phyloP scores from a whole-genome alignment of 2,113 vertebrate species.

The Pleuronectes platessa region DNA sequence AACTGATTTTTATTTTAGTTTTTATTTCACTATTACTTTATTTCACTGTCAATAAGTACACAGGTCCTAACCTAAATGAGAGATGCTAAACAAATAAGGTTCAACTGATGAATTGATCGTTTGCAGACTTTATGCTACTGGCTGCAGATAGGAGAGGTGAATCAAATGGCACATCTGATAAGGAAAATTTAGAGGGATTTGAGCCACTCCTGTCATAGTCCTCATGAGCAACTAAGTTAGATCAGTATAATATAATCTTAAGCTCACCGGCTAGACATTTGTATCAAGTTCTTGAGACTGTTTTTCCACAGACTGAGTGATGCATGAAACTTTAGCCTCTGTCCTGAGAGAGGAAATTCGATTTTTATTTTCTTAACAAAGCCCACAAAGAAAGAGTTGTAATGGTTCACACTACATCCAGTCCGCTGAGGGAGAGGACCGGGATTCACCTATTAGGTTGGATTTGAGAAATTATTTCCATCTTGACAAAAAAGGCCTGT shows the following conservation, averaged over 20 bases:
- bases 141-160: background rate
- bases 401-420: background rate
- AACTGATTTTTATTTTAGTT: no score
- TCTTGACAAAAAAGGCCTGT: conserved; percentile 9
- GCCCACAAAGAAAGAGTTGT: conserved; percentile 34
- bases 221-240: no score
- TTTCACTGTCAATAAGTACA: no score
- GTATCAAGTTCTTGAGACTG: background rate
- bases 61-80: no score
- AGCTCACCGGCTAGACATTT: no score
- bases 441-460: conserved; percentile 29
- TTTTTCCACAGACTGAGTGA: background rate
- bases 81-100: no score
- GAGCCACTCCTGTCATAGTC: no score
- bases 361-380: background rate
- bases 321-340: background rate
- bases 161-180: background rate
- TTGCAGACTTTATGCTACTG: background rate
- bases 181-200: no score
- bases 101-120: background rate
- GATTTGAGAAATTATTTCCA: conserved; percentile 8
- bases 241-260: no score
- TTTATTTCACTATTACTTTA: no score
- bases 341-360: background rate
- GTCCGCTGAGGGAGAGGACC: conserved; percentile 16